These are phyloP conservation scores for Hippocampus zosterae DNA, from an alignment of 2,113 vertebrate species.

Conservation along the genomic window DNA sequence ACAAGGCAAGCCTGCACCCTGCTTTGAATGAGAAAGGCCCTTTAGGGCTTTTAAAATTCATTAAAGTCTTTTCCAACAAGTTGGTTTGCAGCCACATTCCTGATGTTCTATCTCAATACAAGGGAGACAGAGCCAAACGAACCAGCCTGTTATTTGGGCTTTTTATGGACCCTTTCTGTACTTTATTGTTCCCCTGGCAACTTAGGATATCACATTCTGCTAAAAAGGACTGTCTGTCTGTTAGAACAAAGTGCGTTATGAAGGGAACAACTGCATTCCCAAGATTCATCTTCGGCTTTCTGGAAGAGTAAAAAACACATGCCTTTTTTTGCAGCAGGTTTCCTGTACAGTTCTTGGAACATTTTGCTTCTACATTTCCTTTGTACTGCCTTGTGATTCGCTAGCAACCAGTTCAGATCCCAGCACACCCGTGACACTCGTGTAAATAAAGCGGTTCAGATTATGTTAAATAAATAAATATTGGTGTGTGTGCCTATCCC, in stretches of 20 bases:
- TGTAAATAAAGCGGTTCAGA: no score
- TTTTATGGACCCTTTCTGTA: conserved; percentile 77
- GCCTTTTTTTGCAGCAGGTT: no score
- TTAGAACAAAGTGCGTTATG: conserved; percentile 73
- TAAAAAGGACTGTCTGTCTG: conserved; percentile 82
- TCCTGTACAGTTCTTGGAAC: no score
- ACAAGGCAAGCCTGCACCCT: conserved; percentile 72
- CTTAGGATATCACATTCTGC: conserved; percentile 86
- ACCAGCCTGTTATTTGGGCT: conserved; percentile 75
- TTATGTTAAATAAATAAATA: no score
- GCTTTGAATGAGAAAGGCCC: conserved; percentile 83
- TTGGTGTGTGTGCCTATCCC: no score
- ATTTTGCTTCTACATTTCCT: no score
- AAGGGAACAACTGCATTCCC: conserved; percentile 79
- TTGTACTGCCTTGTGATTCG: no score
- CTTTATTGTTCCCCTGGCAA: conserved; percentile 63
- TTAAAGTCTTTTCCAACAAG: conserved; percentile 79
- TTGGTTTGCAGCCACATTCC: conserved; percentile 82
- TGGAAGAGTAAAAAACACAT: not conserved
- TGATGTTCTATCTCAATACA: conserved; percentile 84
- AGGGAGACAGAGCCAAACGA: conserved; percentile 77
- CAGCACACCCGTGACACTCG: no score
- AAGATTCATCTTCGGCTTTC: conserved; percentile 65
- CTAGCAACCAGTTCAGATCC: no score
- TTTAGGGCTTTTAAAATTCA: conserved; percentile 95